A percentile compares a stretch with the other conserved stretches of the same genome.
Evolutionary conservation across 2,888 invertebrate genomes (phyloP).

Genomic region (Hirtodrosophila alboralis): DNA sequence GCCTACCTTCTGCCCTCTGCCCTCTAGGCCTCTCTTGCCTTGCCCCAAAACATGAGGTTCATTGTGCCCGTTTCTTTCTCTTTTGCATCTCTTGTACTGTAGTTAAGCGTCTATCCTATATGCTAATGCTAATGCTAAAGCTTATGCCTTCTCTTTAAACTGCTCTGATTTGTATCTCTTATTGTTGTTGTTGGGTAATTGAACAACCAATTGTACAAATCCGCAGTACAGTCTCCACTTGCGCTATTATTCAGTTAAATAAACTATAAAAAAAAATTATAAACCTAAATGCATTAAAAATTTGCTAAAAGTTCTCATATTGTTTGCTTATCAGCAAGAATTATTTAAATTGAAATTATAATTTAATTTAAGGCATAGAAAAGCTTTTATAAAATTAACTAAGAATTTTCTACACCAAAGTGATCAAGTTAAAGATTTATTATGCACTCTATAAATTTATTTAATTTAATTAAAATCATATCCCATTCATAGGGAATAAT

Average conservation of each 20-base stretch:
- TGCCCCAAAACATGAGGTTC: slow-evolving; percentile 48
- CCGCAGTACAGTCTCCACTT: slow-evolving; percentile 49
- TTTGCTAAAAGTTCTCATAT: too few species aligned
- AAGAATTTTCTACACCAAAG: too few species aligned
- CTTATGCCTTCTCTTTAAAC: slow-evolving; percentile 41
- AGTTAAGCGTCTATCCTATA: slow-evolving; percentile 46
- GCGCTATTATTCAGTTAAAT: slow-evolving; percentile 38
- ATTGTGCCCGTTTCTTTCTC: slow-evolving; percentile 59
- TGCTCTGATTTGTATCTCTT: slow-evolving; percentile 30
- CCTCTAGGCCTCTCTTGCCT: slow-evolving; percentile 11
- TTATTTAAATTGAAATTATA: too few species aligned
- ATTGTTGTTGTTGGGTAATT: slow-evolving; percentile 43
- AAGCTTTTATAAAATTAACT: too few species aligned
- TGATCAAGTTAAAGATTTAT: too few species aligned
- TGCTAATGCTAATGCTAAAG: slow-evolving; percentile 59
- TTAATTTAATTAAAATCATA: too few species aligned
- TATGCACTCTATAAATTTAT: too few species aligned
- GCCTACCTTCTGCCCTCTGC: slow-evolving; percentile 20
- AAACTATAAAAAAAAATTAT: slow-evolving; percentile 17
- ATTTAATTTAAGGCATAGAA: too few species aligned
- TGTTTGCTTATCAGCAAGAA: too few species aligned
- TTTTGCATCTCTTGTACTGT: slow-evolving; percentile 50
- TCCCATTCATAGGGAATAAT: too few species aligned
- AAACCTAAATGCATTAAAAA: too few species aligned
- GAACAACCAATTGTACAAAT: slow-evolving; percentile 59